phyloP scores from a whole-genome alignment of 2,113 vertebrate species.

The Siniperca chuatsi region DNA sequence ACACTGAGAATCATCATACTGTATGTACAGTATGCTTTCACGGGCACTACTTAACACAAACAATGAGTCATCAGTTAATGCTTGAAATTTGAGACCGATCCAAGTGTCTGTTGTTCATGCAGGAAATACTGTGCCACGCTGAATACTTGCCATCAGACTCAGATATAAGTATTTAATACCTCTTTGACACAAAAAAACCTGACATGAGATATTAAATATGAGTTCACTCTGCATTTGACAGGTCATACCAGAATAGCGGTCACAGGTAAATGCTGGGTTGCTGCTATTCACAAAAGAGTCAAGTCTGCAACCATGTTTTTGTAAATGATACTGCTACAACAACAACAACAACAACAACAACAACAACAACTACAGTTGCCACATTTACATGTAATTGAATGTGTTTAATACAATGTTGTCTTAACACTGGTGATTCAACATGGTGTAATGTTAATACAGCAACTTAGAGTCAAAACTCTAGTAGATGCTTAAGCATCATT shows the following conservation, averaged over 20 bases:
- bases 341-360: not conserved
- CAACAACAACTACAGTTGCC: not conserved
- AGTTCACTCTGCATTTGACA: not conserved
- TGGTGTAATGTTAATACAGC: not conserved
- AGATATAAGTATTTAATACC: slow-evolving; percentile 31
- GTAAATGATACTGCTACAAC: not conserved
- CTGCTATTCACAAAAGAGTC: not conserved
- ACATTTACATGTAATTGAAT: not conserved
- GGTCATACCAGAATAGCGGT: not conserved
- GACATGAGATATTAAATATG: not conserved
- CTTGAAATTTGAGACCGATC: slow-evolving; percentile 39
- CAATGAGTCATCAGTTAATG: slow-evolving; percentile 57
- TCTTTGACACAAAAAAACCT: not conserved
- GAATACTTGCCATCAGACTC: slow-evolving; percentile 12
- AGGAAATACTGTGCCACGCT: not conserved
- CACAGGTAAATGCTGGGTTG: not conserved
- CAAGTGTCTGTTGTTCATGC: slow-evolving; percentile 22
- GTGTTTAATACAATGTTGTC: not conserved
- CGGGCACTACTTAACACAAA: slow-evolving; percentile 36
- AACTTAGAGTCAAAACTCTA: not conserved
- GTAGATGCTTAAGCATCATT: not conserved
- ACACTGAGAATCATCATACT: slow-evolving; percentile 28
- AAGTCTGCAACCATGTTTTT: not conserved
- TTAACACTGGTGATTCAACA: not conserved
- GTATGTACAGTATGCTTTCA: slow-evolving; percentile 40